These are phyloP conservation scores for Sebastes vulpes DNA, from an alignment of 2,797 vertebrate genomes.

Conservation along the genomic window DNA sequence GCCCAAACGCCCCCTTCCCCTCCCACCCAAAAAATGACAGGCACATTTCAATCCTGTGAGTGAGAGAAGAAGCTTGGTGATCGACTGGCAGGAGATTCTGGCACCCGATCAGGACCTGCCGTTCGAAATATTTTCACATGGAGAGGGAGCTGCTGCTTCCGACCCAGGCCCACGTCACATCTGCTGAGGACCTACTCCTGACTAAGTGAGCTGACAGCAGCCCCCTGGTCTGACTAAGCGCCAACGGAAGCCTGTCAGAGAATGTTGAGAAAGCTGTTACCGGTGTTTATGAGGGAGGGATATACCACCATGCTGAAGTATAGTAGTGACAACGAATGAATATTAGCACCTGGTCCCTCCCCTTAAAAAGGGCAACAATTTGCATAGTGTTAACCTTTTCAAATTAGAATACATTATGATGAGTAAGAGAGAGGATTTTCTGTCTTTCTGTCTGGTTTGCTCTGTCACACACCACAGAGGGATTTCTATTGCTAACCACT, in stretches of 20 bases:
- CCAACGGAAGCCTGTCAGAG: conserved; percentile 26
- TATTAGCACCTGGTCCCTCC: neutral
- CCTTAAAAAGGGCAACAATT: neutral
- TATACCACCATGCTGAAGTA: neutral
- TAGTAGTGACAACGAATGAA: neutral
- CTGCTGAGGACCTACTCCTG: conserved; percentile 74
- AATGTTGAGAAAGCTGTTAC: conserved; percentile 11
- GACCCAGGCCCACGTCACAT: conserved; percentile 79
- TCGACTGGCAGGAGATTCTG: conserved; percentile 68
- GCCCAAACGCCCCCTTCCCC: conserved; percentile 56
- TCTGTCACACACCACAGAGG: neutral
- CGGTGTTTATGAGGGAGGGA: conserved; percentile 15
- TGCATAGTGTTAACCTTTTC: neutral
- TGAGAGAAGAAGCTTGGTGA: conserved; percentile 59
- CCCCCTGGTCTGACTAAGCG: conserved; percentile 53
- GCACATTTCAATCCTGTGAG: conserved; percentile 82
- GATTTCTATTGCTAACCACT: neutral
- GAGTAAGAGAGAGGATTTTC: neutral
- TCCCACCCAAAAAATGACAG: conserved; percentile 77
- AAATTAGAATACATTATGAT: neutral
- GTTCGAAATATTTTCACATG: conserved; percentile 66
- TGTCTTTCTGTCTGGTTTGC: neutral
- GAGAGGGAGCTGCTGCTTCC: conserved; percentile 69
- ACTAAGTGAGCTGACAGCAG: conserved; percentile 62
- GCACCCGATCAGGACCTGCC: conserved; percentile 64